These are phyloP conservation scores for Onychostoma macrolepis DNA, from an alignment of 2,113 vertebrate species.

Conservation along the genomic window DNA sequence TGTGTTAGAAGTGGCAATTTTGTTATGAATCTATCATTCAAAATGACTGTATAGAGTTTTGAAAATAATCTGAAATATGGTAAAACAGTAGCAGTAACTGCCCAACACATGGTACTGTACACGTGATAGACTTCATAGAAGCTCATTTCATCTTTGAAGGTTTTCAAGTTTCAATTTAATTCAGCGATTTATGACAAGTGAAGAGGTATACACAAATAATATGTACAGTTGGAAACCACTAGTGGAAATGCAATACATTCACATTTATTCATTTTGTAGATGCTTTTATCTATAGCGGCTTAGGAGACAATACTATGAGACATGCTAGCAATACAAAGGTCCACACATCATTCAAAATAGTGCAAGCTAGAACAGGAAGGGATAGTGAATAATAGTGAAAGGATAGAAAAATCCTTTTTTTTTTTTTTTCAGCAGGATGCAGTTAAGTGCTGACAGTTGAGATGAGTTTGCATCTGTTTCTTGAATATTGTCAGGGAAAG, in stretches of 20 bases:
- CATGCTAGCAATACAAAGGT: background rate
- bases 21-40: constrained; percentile 1
- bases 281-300: background rate
- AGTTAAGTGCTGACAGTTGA: background rate
- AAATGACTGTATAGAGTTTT: background rate
- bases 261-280: background rate
- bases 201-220: background rate
- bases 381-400: background rate
- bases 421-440: background rate
- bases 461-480: background rate
- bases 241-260: background rate
- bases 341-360: background rate
- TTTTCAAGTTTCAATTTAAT: background rate
- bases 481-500: background rate
- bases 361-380: background rate
- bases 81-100: background rate
- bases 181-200: background rate
- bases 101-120: background rate
- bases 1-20: background rate
- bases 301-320: background rate
- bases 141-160: background rate
- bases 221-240: background rate
- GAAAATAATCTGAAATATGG: background rate
- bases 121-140: background rate
- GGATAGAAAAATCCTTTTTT: background rate